Evolutionary conservation across 2,888 invertebrate genomes (phyloP), one percentile per base, ranked within the genome.

Genomic region (Gortyna flavago): DNA sequence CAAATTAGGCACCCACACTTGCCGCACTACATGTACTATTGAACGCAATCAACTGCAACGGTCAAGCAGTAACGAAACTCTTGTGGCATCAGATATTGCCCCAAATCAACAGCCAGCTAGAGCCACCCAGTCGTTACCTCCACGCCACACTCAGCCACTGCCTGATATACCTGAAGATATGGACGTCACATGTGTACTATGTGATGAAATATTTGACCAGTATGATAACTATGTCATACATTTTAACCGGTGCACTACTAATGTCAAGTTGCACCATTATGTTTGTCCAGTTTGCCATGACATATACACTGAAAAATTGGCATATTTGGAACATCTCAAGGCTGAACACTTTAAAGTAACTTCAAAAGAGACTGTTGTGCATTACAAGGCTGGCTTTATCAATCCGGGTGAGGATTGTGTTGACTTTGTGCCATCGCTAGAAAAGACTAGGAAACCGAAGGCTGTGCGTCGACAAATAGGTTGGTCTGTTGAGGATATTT

Each of bases 401-500:
- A 92, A 94, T 65, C 87, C 92, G 35, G 94, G 95, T 29, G 88
- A 92, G 44, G 96, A 96, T 84, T 95, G 95, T 89, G 94, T 96
- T 68, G 96, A 96, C 88, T 94, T 95, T 89, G 93, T 93, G 73
- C 96, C 95, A n/a, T 92, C 93, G 54, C 89, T 95, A 84, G 94
- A 94, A 81, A 96, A 96, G 90, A 93, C 93, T 4, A 93, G 95
- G 70, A 94, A 92, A 87, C 95, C 95, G 1, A 96, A 94, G 88
- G 87, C 94, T 48, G 96, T 96, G 16, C 92, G 96, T 41, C 92
- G 96, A 51, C 96, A 96, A 91, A 96, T 96, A 90, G 96, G 96
- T 93, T 96, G 96, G 96, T 96, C 96, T 79, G 90, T 95, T 90
- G 96, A 96, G 89, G 96, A 96, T 89, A 96, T 96, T 86, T 96